Evolutionary conservation across 2,797 vertebrate genomes (phyloP).

Genomic region (Pogonophryne albipinna): DNA sequence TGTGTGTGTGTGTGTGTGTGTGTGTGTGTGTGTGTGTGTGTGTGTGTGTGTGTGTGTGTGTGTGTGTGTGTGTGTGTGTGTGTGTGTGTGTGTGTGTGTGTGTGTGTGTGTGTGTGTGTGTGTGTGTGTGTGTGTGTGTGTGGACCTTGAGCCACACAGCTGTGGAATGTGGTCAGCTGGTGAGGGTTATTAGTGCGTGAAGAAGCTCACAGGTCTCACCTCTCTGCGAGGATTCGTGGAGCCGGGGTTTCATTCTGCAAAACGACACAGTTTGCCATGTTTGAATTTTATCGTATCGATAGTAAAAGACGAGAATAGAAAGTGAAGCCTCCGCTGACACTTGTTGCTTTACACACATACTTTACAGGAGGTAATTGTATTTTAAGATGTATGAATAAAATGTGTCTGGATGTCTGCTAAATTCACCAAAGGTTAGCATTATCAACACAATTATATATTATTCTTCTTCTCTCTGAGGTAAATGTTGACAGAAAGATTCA

Average conservation of each 20-base stretch:
- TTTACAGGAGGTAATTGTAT: background rate
- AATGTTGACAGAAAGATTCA: no score
- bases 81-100: slow-evolving; percentile 27
- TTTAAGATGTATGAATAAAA: no score
- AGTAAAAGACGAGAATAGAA: slow-evolving; percentile 15
- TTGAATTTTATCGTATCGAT: slow-evolving; percentile 20
- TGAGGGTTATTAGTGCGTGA: slow-evolving; percentile 76
- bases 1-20: slow-evolving; percentile 34
- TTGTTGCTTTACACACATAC: background rate
- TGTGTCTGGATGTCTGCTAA: no score
- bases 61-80: slow-evolving; percentile 33
- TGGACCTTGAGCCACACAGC: slow-evolving; percentile 69
- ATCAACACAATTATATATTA: no score
- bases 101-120: slow-evolving; percentile 30
- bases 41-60: slow-evolving; percentile 38
- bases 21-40: slow-evolving; percentile 26
- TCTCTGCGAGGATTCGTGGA: slow-evolving; percentile 46
- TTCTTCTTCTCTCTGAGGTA: no score
- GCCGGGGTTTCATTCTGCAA: slow-evolving; percentile 5
- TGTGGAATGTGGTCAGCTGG: slow-evolving; percentile 82
- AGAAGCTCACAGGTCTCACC: slow-evolving; percentile 67
- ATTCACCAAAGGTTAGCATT: no score
- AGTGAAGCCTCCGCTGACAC: background rate
- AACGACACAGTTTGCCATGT: slow-evolving; percentile 21
- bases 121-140: slow-evolving; percentile 29